Evolutionary conservation across 2,797 vertebrate species (phyloP), one percentile per base, ranked within the genome.

Genomic region (Sebastes wilsoni): DNA sequence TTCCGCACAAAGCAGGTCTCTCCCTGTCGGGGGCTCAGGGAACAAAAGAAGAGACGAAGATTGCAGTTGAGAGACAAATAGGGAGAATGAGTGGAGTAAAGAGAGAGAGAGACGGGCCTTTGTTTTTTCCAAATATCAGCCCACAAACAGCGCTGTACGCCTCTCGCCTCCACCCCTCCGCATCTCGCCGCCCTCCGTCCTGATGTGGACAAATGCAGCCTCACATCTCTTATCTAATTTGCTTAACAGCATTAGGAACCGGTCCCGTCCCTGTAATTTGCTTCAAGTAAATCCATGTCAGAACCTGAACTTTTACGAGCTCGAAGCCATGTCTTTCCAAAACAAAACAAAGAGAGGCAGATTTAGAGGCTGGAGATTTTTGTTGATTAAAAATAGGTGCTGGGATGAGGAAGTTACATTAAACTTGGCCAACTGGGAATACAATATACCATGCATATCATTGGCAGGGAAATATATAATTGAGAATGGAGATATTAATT

Each of bases 211-310:
- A 92, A 94, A 94, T 90, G 90, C 85, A 85, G 80, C 81, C 88
- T 90, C 89, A 88, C 89, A 84, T 93, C 88, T 91, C 88, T 95
- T 90, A 96, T 96, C 90, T 93, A 88, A 95, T 96, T 95, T 94
- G 80, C 93, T 87, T 94, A 95, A 96, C 91, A 90, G 92, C 93
- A 96, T 96, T 92, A 94, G 89, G 85, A 94, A 89, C 84, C 93
- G 91, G 94, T 92, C 92, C 42, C 93, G 88, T 89, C 84, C 82
- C 76, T 82, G 76, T 89, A 90, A 93, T 94, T 90, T 89, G 84
- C 90, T 86, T 87, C 79, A 90, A 94, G 90, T 90, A 86, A 92
- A 88, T 90, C 81, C 82, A 77, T 66, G 66, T 92, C 88, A 82
- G 74, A 81, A 70, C 81, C 80, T 38, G 77, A 90, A 93, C 87